Evolutionary conservation across 1,140 invertebrate species (phyloP).

Genomic region (Ephestia elutella): DNA sequence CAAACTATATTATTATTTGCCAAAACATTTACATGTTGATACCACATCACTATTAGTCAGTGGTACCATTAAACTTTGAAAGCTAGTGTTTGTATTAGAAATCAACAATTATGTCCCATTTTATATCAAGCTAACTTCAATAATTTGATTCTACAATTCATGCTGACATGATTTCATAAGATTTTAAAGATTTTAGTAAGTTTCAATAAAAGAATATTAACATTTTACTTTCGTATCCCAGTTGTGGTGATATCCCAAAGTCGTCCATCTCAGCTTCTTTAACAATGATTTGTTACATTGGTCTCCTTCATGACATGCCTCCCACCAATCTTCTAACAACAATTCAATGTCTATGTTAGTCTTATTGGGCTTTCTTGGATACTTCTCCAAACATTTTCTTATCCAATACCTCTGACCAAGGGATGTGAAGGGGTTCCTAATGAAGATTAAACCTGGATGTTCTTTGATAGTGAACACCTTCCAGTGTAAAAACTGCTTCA

Average conservation of each 20-base stretch:
- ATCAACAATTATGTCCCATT: too few relatives aligned
- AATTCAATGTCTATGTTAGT: constrained; percentile 79
- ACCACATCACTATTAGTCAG: too few relatives aligned
- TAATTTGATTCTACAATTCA: too few relatives aligned
- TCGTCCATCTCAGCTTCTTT: constrained; percentile 90
- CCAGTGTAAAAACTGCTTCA: constrained; percentile 75
- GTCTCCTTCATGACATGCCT: constrained; percentile 55
- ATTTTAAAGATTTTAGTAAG: too few relatives aligned
- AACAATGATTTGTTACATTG: constrained; percentile 55
- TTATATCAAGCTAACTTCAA: too few relatives aligned
- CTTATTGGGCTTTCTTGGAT: constrained; percentile 84
- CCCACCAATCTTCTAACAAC: constrained; percentile 56
- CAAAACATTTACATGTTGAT: too few relatives aligned
- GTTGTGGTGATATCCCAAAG: constrained; percentile 95
- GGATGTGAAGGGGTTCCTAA: constrained; percentile 88
- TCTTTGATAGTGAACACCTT: constrained; percentile 72
- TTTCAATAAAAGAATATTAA: constrained; percentile 36
- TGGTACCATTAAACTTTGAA: too few relatives aligned
- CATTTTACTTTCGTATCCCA: constrained; percentile 91
- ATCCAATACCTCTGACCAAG: constrained; percentile 89
- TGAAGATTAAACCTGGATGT: constrained; percentile 83
- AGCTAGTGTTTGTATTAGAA: too few relatives aligned
- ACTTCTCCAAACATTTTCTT: constrained; percentile 83
- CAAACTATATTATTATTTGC: constrained; percentile 8
- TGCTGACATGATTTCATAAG: too few relatives aligned